A percentile compares a stretch with the other conserved stretches of the same genome.
Conservation (phyloP, 2,797 vertebrate genomes). For the Falco biarmicus region DNA sequence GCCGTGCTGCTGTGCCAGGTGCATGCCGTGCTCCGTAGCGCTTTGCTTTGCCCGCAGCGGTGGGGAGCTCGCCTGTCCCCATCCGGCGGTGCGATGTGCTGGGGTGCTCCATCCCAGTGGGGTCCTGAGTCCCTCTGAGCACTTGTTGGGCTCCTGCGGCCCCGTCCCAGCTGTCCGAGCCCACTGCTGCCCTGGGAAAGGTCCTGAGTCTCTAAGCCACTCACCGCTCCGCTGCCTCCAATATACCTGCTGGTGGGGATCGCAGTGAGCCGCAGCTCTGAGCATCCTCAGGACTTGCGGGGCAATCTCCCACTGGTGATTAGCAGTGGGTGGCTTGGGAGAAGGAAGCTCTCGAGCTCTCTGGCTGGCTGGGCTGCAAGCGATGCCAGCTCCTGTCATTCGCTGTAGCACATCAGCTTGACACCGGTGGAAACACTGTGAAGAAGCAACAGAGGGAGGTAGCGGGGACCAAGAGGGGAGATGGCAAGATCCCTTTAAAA, state of each 20-base stretch:
- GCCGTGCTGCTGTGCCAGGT: neutral
- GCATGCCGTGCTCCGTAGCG: accelerated
- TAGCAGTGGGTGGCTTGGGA: accelerated
- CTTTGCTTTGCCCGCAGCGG: accelerated
- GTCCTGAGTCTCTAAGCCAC: neutral
- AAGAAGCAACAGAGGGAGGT: neutral
- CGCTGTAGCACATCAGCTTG: neutral
- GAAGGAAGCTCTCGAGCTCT: neutral
- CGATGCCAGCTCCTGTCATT: neutral
- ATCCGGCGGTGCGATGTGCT: accelerated
- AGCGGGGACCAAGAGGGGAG: too few relatives aligned
- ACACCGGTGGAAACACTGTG: neutral
- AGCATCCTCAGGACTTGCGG: neutral
- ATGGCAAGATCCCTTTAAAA: neutral
- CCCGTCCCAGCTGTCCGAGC: neutral
- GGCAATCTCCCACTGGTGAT: neutral
- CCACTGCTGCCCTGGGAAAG: neutral
- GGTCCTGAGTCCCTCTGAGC: neutral
- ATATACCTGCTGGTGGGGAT: neutral
- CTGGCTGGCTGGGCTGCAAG: neutral
- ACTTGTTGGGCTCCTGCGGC: neutral
- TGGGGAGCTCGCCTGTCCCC: neutral
- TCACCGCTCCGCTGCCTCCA: neutral
- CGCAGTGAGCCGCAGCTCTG: neutral
- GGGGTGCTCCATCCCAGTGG: neutral